phyloP scores from a whole-genome alignment of 2,113 vertebrate genomes.

The Cinclus mexicanus region DNA sequence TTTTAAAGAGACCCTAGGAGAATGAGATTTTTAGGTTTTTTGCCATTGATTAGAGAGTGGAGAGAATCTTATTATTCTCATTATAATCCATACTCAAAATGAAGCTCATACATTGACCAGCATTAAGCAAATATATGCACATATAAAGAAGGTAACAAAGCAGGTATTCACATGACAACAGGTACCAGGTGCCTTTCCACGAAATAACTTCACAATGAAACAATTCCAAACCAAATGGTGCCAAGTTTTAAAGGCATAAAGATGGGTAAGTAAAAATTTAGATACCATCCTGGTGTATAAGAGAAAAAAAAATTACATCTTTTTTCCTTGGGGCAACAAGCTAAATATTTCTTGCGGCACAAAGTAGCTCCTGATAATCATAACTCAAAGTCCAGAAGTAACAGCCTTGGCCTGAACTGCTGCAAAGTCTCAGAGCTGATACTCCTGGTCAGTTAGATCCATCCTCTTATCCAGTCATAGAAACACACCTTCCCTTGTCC shows the following conservation, averaged over 20 bases:
- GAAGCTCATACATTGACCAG: not conserved
- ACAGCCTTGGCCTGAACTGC: not conserved
- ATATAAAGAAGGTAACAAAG: not conserved
- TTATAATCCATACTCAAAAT: not conserved
- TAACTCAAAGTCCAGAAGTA: not conserved
- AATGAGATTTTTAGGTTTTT: not conserved
- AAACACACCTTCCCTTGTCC: not conserved
- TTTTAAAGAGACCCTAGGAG: not conserved
- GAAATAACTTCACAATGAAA: not conserved
- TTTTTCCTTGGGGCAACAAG: not conserved
- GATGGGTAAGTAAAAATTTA: not conserved
- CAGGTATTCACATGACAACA: not conserved
- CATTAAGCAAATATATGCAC: not conserved
- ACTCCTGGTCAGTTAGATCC: not conserved
- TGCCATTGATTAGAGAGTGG: not conserved
- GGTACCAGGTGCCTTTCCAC: not conserved
- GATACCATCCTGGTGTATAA: not conserved
- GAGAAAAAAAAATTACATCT: not conserved
- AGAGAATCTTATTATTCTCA: not conserved
- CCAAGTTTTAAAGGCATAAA: not conserved
- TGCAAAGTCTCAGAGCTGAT: not conserved
- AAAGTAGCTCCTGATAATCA: not conserved
- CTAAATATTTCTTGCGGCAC: not conserved
- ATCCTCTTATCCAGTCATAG: not conserved
- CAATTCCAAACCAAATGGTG: not conserved